Evolutionary conservation across 2,888 invertebrate species (phyloP).

Genomic region (Athalia rosae): DNA sequence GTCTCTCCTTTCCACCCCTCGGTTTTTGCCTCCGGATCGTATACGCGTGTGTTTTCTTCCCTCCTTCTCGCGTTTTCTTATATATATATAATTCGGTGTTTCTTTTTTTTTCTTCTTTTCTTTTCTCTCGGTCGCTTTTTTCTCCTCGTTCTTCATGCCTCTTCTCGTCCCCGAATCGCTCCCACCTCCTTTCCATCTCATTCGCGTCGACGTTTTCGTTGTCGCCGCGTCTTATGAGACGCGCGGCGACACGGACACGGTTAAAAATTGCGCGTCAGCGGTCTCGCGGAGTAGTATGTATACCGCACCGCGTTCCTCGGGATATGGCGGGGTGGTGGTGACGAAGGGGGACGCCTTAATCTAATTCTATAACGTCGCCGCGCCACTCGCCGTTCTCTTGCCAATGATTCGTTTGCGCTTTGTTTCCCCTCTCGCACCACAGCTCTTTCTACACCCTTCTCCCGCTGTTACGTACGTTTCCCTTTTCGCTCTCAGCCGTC

Average conservation of each 20-base stretch:
- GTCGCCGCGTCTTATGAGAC: not conserved
- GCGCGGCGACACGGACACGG: conserved; percentile 32
- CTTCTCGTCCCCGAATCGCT: conserved; percentile 13
- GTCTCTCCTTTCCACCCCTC: conserved; percentile 17
- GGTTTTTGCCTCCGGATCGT: too few relatives aligned
- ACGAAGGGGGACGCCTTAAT: conserved; percentile 24
- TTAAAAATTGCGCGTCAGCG: conserved; percentile 44
- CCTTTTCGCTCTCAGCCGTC: not conserved
- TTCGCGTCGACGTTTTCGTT: conserved; percentile 29
- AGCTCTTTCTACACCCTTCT: not conserved
- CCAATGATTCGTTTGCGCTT: conserved; percentile 39
- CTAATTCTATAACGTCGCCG: conserved; percentile 32
- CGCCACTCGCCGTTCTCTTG: conserved; percentile 22
- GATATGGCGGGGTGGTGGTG: conserved; percentile 47
- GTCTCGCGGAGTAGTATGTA: too few relatives aligned
- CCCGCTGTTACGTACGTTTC: not conserved
- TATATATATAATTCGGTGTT: too few relatives aligned
- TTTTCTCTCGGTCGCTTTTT: conserved; percentile 35
- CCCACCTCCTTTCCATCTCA: conserved; percentile 19
- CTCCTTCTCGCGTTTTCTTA: too few relatives aligned
- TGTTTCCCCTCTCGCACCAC: conserved; percentile 11
- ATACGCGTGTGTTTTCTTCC: too few relatives aligned
- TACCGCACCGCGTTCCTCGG: conserved; percentile 45
- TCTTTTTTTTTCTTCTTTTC: conserved; percentile 31
- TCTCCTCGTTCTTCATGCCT: conserved; percentile 28